Conservation (phyloP, 2,797 vertebrate species). For the Sphenopsis melanotis region DNA sequence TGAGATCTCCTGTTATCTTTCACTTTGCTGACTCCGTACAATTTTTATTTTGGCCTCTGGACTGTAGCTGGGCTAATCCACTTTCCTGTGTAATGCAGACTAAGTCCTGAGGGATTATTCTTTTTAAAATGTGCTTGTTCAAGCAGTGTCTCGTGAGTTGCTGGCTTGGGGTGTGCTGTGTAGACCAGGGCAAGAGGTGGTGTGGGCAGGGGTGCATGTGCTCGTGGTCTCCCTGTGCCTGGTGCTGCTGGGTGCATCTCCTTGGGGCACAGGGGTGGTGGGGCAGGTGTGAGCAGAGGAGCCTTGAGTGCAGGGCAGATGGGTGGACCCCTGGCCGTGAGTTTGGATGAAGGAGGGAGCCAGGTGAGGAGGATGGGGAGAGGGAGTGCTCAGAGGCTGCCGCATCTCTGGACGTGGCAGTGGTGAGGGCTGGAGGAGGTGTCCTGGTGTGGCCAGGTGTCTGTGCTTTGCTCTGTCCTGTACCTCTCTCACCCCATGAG, state of each 20-base stretch:
- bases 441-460: fast-evolving
- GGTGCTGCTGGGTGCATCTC: neutral
- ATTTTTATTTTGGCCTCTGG: neutral
- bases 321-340: neutral
- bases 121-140: conserved; percentile 27
- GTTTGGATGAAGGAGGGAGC: neutral
- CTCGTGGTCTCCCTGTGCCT: neutral
- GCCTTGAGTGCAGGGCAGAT: neutral
- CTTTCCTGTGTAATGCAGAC: neutral
- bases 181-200: neutral
- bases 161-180: neutral
- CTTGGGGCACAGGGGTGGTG: too few species aligned
- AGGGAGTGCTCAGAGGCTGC: neutral
- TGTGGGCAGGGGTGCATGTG: fast-evolving
- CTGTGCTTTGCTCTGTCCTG: neutral
- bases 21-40: neutral
- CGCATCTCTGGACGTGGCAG: neutral
- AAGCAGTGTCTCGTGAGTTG: neutral
- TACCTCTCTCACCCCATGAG: neutral
- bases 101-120: neutral
- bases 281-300: neutral
- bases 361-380: neutral
- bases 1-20: neutral
- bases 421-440: neutral
- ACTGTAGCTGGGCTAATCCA: neutral